These are phyloP conservation scores for Serranus cabrilla DNA, from an alignment of 2,797 vertebrate genomes.

Conservation along the genomic window DNA sequence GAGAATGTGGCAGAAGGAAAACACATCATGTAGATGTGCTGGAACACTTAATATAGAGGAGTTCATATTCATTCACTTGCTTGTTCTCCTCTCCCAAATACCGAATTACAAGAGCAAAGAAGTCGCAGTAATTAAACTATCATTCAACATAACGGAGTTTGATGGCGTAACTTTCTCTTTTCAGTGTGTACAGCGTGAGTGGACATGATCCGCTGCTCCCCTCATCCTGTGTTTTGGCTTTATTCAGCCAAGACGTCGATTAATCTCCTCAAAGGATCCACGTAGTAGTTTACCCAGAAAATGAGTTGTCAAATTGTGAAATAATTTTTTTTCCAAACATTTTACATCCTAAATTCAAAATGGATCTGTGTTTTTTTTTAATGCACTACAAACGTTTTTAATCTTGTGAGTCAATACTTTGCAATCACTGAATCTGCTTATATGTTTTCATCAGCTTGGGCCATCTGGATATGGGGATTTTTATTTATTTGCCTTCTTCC, in stretches of 20 bases:
- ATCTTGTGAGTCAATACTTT: constrained; percentile 20
- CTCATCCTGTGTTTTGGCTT: constrained; percentile 6
- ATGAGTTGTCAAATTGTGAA: constrained; percentile 3
- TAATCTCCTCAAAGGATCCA: background rate
- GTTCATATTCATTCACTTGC: background rate
- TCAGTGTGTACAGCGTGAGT: background rate
- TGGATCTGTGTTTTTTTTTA: background rate
- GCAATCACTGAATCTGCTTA: constrained; percentile 27
- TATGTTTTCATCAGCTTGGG: constrained; percentile 29
- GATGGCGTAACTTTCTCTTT: background rate
- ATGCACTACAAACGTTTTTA: constrained; percentile 25
- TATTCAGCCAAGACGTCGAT: background rate
- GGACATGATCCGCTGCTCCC: background rate
- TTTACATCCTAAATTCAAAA: constrained; percentile 17
- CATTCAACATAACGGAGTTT: background rate
- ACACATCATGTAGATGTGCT: background rate
- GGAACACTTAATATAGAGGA: background rate
- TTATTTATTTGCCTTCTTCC: background rate
- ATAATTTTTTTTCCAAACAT: background rate
- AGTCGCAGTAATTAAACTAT: background rate
- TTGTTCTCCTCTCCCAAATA: background rate
- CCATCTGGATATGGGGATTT: constrained; percentile 33
- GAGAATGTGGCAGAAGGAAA: constrained; percentile 20
- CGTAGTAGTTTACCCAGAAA: constrained; percentile 5
- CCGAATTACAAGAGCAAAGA: background rate